Evolutionary conservation across 2,797 vertebrate species (phyloP), one percentile per base, ranked within the genome.

Genomic region (Pangasius sanitwongsei): DNA sequence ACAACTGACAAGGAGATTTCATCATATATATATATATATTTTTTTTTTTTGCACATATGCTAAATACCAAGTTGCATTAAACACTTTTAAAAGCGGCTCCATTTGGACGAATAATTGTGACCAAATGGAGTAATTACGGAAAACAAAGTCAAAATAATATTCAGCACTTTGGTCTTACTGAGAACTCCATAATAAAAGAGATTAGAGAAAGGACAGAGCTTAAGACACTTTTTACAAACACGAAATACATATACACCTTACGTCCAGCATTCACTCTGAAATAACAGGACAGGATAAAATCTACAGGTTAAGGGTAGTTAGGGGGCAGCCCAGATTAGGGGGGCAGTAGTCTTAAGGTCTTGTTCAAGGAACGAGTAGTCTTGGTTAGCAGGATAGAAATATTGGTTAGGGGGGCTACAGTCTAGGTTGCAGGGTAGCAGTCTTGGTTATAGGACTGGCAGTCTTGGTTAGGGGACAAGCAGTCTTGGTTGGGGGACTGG

Each of bases 141-240:
- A 83, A 83, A 63, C 41, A 44, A 61, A 82, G 23, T 28, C 13
- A 28, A 83, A 83, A 63, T 28, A 63, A 63, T n/a, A 34, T 61
- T 82, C 80, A 82, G 80, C 57, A 82, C 80, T 82, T 82, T 63
- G 31, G 34, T 82, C 20, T 82, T 61, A 82, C 57, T 7, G 23
- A 82, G 6, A 63, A 63, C 37, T 44, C 37, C 12, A 16, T 61
- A 83, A 41, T 61, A 61, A 83, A 83, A 80, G 28, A 48, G 15
- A 78, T 78, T 53, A 57, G 50, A 80, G n/a, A 57, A 78, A 78
- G 5, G 28, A 59, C 77, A 37, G 3, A 37, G 6, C 16, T 61
- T 37, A 41, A 59, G 31, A 82, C 57, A 34, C 23, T 34, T n/a
- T 23, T 57, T 81, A 57, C 3, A 57, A 78, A 81, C 53, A 83